phyloP scores from a whole-genome alignment of 2,797 vertebrate genomes.

The Buceros bicornis region DNA sequence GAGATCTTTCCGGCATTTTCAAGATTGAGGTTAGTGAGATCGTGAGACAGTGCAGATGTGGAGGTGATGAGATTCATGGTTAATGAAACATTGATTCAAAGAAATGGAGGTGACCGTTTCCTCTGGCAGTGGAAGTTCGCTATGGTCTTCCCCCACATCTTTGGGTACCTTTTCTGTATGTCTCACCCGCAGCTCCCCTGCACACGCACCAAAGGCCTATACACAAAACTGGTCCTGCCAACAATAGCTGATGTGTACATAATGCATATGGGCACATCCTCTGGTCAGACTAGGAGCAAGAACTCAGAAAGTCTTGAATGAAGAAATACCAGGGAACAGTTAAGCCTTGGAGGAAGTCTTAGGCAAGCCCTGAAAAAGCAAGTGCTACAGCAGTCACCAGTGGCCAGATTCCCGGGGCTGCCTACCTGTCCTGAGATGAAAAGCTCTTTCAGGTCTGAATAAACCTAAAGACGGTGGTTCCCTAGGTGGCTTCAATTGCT shows the following conservation, averaged over 20 bases:
- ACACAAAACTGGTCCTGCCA: neutral
- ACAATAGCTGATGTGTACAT: rapidly evolving
- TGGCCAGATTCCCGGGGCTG: neutral
- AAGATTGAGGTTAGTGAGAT: neutral
- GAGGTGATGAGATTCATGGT: neutral
- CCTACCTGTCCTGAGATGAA: neutral
- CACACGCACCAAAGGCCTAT: neutral
- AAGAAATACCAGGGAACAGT: neutral
- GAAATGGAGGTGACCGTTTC: neutral
- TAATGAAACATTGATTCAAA: neutral
- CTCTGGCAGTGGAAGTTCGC: neutral
- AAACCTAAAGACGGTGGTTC: neutral
- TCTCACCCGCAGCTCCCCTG: rapidly evolving
- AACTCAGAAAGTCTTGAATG: neutral
- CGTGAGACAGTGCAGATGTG: neutral
- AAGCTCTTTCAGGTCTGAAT: neutral
- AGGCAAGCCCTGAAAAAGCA: neutral
- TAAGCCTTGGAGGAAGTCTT: neutral
- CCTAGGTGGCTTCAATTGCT: neutral
- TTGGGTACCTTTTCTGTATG: neutral
- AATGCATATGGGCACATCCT: neutral
- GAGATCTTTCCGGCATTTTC: neutral
- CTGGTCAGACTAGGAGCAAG: neutral
- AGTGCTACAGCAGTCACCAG: neutral
- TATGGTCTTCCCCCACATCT: neutral